A percentile compares a stretch with the other conserved stretches of the same genome.
phyloP scores from a whole-genome alignment of 2,888 invertebrate genomes.

The Xestoiulus laeticollis region DNA sequence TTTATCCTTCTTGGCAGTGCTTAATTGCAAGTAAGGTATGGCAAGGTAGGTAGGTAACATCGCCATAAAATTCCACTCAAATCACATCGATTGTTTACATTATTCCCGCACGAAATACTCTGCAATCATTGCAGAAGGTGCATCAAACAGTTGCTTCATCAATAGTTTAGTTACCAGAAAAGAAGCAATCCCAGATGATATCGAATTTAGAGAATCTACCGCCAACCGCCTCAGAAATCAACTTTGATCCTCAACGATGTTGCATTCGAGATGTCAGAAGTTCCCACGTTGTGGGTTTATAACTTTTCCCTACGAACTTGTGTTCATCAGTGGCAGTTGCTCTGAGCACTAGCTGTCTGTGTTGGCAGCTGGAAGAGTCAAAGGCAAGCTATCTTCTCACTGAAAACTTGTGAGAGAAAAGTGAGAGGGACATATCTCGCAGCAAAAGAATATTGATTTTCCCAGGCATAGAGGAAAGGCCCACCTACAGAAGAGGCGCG shows the following conservation, averaged over 20 bases:
- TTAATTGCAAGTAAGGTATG: neutral
- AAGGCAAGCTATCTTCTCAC: neutral
- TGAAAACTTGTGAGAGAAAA: conserved; percentile 18
- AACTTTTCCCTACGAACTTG: neutral
- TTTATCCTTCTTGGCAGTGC: conserved; percentile 1
- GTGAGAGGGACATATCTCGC: conserved; percentile 24
- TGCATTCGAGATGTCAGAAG: neutral
- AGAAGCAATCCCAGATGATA: neutral
- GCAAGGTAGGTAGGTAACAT: neutral
- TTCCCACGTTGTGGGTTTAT: neutral
- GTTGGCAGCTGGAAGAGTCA: conserved; percentile 15
- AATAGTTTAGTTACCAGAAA: neutral
- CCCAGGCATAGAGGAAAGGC: neutral
- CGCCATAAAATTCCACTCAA: neutral
- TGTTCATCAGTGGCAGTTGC: neutral
- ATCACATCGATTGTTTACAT: neutral
- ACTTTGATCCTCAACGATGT: neutral
- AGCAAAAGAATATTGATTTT: conserved; percentile 40
- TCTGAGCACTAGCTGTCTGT: neutral
- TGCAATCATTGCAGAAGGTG: neutral
- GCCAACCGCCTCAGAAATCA: neutral
- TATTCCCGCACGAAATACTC: neutral
- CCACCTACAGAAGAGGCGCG: neutral
- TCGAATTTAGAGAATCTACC: neutral
- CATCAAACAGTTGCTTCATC: neutral